Conservation (phyloP, 2,888 invertebrate genomes). For the Drosophila colorata region DNA sequence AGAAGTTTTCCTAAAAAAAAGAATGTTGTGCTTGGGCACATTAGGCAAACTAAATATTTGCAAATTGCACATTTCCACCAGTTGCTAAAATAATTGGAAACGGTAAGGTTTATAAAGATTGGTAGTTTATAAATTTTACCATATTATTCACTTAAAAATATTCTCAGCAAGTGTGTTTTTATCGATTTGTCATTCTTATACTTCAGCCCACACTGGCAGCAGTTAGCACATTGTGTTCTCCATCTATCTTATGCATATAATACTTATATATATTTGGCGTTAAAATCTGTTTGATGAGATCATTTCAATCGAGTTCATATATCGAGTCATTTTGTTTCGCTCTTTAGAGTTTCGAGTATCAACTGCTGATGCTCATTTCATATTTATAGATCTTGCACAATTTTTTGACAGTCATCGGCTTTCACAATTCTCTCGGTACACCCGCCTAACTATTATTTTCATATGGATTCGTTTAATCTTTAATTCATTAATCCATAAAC, state of each 20-base stretch:
- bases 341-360: constrained; percentile 16
- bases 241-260: constrained; percentile 17
- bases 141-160: too few species aligned
- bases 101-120: too few species aligned
- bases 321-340: constrained; percentile 26
- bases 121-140: too few species aligned
- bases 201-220: constrained; percentile 14
- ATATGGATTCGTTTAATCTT: constrained; percentile 4
- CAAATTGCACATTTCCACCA: neutral
- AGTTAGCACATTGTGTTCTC: constrained; percentile 9
- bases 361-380: constrained; percentile 29
- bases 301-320: constrained; percentile 49
- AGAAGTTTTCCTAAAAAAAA: too few species aligned
- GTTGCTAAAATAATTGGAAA: too few species aligned
- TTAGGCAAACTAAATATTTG: too few species aligned
- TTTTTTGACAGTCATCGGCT: constrained; percentile 23
- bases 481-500: constrained; percentile 28
- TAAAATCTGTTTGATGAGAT: constrained; percentile 21
- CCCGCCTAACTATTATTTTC: neutral
- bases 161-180: constrained; percentile 6
- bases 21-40: too few species aligned
- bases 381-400: constrained; percentile 52
- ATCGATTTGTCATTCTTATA: constrained; percentile 13
- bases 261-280: constrained; percentile 11
- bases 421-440: constrained; percentile 1